Evolutionary conservation across 2,113 vertebrate species (phyloP), one percentile per base, ranked within the genome.

Genomic region (Varanus salvator): DNA sequence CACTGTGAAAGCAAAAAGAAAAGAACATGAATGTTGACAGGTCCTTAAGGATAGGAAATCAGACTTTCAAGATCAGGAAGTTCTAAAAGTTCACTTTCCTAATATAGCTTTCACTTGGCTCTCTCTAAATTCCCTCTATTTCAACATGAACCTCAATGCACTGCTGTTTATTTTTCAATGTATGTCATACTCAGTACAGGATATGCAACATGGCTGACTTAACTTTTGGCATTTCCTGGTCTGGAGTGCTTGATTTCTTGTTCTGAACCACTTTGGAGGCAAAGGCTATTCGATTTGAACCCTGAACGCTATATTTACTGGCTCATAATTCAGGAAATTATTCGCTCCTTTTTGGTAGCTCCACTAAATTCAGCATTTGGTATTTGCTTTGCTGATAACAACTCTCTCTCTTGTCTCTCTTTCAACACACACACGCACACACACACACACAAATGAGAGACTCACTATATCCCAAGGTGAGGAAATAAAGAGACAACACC

Each of bases 151-250:
- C 50, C 76, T 87, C 64, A 87, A 12, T 34, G 23, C 12, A 17
- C 69, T 80, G 21, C 60, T 80, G 76, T 69, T 69, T 80, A 80
- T 87, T 87, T 87, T 80, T 69, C 17, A 87, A 52, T 15, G 29
- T 80, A 80, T 87, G 76, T 80, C 76, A 87, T 87, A 80, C 50
- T 66, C 76, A 80, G 34, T 71, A 5, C 76, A 80, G 86, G 64
- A 87, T 71, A 87, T 80, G 64, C 77, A 87, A 71, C 64, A 80
- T 69, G 76, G 76, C 64, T 80, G 69, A 80, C 60, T 80, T 66
- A 78, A 87, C 27, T 9, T 87, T 87, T 80, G 86, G 86, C 69
- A 87, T 87, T 87, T 87, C 86, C 86, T 87, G 86, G 80, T 87
- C 27, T 80, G 64, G 31, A 80, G 77, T 14, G 76, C 12, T 80